Evolutionary conservation across 92 coral and sea anemone species (phyloP), one percentile per base, ranked within the genome.

Genomic region (Palythoa grandis): DNA sequence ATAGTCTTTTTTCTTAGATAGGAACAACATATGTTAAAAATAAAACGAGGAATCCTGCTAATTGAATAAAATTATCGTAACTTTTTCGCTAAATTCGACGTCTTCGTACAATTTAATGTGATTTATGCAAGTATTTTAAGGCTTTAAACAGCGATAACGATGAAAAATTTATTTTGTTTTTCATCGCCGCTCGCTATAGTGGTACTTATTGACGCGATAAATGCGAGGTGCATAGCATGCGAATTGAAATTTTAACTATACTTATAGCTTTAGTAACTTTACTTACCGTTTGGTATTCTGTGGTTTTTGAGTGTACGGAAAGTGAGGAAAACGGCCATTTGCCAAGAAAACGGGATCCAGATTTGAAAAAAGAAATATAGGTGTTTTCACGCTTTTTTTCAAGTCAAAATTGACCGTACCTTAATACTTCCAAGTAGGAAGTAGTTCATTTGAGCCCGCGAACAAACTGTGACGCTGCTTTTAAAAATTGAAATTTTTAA

Each of bases 321-420:
- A 24, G 85, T 52, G 65, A 80, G 85, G 47, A 80, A 80, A 80
- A 80, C 60, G 39, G 85, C 85, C 85, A 80, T 80, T 80, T 80
- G 22, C 52, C 85, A 63, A 48, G 39, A 22, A 80, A 43, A 48
- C 22, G 22, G 74, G 15, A 23, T 12, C 60, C 58, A 43, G 48
- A 25, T 47, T 80, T 43, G 37, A 14, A 37, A 29, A 17, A 14
- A 7, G 60, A 70, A 37, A 14, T 14, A 38, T 14, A 38, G 66
- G 9, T 29, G 25, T 12, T 24, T n/a, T 22, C 0, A 17, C 56
- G 48, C 38, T 65, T 43, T 43, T 60, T 48, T 29, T 29, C 35
- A 29, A 29, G 35, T 29, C 35, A 29, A 8, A 43, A 43, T 43
- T 43, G 2, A 43, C 48, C 48, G 48, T 22, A 52, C n/a, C n/a